phyloP scores from a whole-genome alignment of 2,797 vertebrate species.

The Carduelis carduelis region DNA sequence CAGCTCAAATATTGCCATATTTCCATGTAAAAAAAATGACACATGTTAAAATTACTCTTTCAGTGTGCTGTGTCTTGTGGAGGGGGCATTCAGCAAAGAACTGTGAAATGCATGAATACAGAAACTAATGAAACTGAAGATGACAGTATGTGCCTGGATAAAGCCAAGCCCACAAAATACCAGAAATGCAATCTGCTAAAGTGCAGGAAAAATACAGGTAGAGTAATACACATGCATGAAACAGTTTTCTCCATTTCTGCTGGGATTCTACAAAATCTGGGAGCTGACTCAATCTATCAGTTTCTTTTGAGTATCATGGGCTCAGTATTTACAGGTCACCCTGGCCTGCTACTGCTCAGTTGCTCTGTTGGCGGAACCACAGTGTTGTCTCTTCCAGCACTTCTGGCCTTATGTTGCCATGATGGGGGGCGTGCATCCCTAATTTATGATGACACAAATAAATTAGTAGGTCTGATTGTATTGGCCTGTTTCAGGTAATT shows the following conservation, averaged over 20 bases:
- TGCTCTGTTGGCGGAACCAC: background rate
- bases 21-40: background rate
- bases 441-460: background rate
- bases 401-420: background rate
- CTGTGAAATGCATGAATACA: constrained; percentile 62
- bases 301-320: background rate
- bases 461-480: background rate
- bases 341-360: background rate
- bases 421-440: background rate
- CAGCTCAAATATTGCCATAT: background rate
- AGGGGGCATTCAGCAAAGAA: constrained; percentile 71
- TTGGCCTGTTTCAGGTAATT: background rate
- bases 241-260: background rate
- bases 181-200: constrained; percentile 70
- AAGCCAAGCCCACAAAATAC: constrained; percentile 57
- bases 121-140: constrained; percentile 56
- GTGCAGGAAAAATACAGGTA: constrained; percentile 68
- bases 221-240: background rate
- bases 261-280: background rate
- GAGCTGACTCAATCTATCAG: background rate
- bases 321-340: background rate
- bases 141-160: constrained; percentile 54
- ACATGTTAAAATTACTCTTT: constrained; percentile 10
- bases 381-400: background rate
- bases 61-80: constrained; percentile 78